Conservation (phyloP, 2,888 invertebrate genomes). For the Meiosimyza decipiens region DNA sequence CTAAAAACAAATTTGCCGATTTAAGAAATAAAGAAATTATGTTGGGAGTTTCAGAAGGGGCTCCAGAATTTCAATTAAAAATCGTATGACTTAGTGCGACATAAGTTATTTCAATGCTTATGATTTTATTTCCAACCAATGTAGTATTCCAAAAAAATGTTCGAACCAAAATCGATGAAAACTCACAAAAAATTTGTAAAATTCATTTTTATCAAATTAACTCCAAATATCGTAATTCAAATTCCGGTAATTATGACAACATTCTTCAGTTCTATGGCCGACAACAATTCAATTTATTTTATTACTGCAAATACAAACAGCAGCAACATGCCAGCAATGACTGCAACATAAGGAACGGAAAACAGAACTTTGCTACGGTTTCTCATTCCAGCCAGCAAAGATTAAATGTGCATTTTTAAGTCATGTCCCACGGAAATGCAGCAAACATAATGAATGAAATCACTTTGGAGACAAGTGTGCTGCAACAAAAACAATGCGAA, state of each 20-base stretch:
- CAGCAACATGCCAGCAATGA: not conserved
- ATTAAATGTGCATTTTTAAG: slow-evolving; percentile 11
- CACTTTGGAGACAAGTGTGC: slow-evolving; percentile 26
- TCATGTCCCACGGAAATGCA: slow-evolving; percentile 32
- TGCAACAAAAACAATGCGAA: slow-evolving; percentile 2
- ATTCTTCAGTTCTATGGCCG: slow-evolving; percentile 18
- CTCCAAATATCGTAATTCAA: slow-evolving; percentile 25
- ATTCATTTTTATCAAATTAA: slow-evolving; percentile 24
- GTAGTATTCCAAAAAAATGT: too few species aligned
- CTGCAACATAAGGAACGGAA: not conserved
- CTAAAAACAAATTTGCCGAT: too few species aligned
- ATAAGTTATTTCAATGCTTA: too few species aligned
- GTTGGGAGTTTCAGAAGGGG: too few species aligned
- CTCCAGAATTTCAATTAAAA: too few species aligned
- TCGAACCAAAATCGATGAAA: too few species aligned
- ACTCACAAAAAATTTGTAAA: not conserved
- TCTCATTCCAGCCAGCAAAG: not conserved
- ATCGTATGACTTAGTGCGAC: too few species aligned
- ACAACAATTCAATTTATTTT: slow-evolving; percentile 24
- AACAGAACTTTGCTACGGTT: not conserved
- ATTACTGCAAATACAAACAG: not conserved
- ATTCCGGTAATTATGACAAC: slow-evolving; percentile 30
- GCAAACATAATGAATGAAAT: slow-evolving; percentile 30
- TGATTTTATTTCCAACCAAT: too few species aligned
- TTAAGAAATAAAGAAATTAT: too few species aligned